phyloP scores from a whole-genome alignment of 2,797 vertebrate species.

The Platalea minor region DNA sequence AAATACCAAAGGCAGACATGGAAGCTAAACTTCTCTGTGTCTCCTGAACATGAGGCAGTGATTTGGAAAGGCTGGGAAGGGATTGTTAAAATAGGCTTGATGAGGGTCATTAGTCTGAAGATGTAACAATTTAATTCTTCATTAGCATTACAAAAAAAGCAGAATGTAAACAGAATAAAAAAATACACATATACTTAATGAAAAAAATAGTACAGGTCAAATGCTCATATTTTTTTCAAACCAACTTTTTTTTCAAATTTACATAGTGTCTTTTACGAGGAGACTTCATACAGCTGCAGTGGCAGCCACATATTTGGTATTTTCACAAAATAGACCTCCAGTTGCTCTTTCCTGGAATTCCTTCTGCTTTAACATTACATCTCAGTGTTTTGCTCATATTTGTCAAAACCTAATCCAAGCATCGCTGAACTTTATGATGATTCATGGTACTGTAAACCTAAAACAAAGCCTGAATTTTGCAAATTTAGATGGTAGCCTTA shows the following conservation, averaged over 20 bases:
- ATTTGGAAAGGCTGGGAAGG: background rate
- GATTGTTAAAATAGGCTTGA: conserved; percentile 4
- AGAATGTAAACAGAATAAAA: background rate
- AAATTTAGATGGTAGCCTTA: background rate
- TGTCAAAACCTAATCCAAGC: background rate
- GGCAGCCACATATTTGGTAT: background rate
- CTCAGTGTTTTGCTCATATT: background rate
- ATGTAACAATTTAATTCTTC: conserved; percentile 16
- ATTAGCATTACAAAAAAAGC: background rate
- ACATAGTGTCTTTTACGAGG: background rate
- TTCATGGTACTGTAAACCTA: background rate
- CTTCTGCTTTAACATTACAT: background rate
- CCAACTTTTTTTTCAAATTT: background rate
- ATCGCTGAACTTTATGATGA: background rate
- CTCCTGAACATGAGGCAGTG: background rate
- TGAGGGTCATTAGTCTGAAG: background rate
- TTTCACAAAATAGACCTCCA: background rate
- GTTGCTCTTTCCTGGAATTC: background rate
- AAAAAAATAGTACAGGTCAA: background rate
- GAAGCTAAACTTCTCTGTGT: background rate
- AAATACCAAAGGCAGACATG: background rate
- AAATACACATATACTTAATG: background rate
- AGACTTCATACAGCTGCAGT: background rate
- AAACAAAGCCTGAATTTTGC: background rate
- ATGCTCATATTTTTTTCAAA: background rate